Evolutionary conservation across 2,888 invertebrate genomes (phyloP).

Genomic region (Eristalinus aeneus): DNA sequence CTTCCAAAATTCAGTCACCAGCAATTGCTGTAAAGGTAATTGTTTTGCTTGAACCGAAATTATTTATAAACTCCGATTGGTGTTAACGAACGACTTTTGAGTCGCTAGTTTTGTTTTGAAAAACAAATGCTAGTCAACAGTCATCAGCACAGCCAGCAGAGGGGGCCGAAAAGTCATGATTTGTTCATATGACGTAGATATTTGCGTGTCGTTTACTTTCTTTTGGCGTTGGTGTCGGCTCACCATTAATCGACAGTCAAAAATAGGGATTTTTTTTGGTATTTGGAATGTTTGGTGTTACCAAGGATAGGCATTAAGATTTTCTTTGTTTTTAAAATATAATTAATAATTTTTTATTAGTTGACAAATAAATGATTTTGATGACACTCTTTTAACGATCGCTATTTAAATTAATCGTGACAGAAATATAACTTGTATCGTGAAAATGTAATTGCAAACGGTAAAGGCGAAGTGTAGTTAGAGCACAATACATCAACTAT

Average conservation of each 20-base stretch:
- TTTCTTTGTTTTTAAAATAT: neutral
- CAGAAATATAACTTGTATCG: too few species aligned
- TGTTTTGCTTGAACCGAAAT: neutral
- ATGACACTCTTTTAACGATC: neutral
- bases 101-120: conserved; percentile 19
- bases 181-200: conserved; percentile 25
- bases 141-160: neutral
- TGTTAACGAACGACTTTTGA: neutral
- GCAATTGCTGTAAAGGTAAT: conserved; percentile 36
- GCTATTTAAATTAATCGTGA: too few species aligned
- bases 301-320: conserved; percentile 1
- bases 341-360: neutral
- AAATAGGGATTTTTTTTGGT: neutral
- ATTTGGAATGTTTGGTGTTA: conserved; percentile 12
- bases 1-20: conserved; percentile 22
- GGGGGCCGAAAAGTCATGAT: conserved; percentile 29
- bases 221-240: conserved; percentile 45
- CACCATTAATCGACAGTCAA: neutral
- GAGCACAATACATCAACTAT: too few species aligned
- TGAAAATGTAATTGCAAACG: too few species aligned
- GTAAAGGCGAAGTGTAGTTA: too few species aligned
- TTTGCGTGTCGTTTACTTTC: conserved; percentile 30
- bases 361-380: neutral
- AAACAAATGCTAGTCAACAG: conserved; percentile 48
- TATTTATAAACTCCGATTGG: neutral